These are phyloP conservation scores for Vanessa atalanta DNA, from an alignment of 1,140 invertebrate genomes.

Conservation along the genomic window DNA sequence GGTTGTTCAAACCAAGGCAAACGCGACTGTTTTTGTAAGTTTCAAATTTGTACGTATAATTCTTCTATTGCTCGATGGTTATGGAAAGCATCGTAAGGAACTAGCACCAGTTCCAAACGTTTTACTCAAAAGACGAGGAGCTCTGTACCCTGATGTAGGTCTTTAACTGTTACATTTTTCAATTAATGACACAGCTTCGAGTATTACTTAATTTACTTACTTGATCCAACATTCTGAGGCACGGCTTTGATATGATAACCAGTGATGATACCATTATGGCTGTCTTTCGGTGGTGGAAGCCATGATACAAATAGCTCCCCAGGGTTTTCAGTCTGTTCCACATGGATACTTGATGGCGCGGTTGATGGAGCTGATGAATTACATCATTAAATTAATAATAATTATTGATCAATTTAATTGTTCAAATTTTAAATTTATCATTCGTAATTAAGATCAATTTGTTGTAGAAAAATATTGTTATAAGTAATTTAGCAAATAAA, in stretches of 20 bases:
- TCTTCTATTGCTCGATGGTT: too few relatives aligned
- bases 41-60: too few relatives aligned
- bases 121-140: too few relatives aligned
- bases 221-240: slow-evolving; percentile 62
- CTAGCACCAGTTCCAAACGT: too few relatives aligned
- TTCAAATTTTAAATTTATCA: not conserved
- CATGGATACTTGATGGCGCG: slow-evolving; percentile 64
- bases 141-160: too few relatives aligned
- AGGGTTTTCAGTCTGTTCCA: slow-evolving; percentile 68
- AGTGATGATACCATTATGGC: slow-evolving; percentile 87
- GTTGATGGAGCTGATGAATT: slow-evolving; percentile 65
- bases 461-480: not conserved
- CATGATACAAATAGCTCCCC: slow-evolving; percentile 72
- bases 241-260: slow-evolving; percentile 85
- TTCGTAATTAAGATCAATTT: not conserved
- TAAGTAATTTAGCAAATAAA: too few relatives aligned
- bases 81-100: too few relatives aligned
- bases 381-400: not conserved
- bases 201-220: slow-evolving; percentile 40
- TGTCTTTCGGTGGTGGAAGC: slow-evolving; percentile 84
- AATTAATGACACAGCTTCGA: too few relatives aligned
- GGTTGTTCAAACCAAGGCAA: too few relatives aligned
- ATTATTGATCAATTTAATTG: not conserved
- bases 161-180: too few relatives aligned
- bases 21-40: too few relatives aligned